phyloP scores from a whole-genome alignment of 1,140 invertebrate species.

The Calephelis virginiensis region DNA sequence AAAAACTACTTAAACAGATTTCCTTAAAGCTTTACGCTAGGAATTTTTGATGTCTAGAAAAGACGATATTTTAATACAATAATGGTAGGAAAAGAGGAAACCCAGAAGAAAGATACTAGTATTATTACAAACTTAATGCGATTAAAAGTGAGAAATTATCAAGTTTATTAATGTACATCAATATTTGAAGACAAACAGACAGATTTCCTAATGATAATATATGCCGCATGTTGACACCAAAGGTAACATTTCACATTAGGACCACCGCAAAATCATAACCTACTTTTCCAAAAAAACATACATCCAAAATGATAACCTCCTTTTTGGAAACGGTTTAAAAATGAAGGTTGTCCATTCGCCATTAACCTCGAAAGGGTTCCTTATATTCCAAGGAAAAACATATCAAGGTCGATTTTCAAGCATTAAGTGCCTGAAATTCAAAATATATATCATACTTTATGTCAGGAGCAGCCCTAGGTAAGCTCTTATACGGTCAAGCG shows the following conservation, averaged over 20 bases:
- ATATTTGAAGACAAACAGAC: too few relatives aligned
- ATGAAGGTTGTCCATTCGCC: not conserved
- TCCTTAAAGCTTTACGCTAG: not conserved
- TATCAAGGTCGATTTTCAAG: not conserved
- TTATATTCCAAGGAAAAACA: not conserved
- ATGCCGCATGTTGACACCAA: too few relatives aligned
- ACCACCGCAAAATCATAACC: too few relatives aligned
- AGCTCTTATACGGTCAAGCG: constrained; percentile 13
- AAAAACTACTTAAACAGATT: constrained; percentile 1
- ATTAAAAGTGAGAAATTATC: too few relatives aligned
- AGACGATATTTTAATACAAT: not conserved
- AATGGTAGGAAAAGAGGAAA: not conserved
- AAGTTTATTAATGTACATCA: too few relatives aligned
- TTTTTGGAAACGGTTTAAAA: not conserved
- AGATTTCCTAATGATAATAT: too few relatives aligned
- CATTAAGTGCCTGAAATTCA: constrained; percentile 6
- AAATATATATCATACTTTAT: constrained; percentile 14
- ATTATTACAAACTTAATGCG: too few relatives aligned
- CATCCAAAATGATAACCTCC: too few relatives aligned
- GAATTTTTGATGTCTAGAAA: not conserved
- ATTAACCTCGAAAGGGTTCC: not conserved
- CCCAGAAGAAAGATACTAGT: too few relatives aligned
- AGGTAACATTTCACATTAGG: too few relatives aligned
- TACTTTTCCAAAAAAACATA: too few relatives aligned
- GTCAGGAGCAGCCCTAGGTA: constrained; percentile 8